Evolutionary conservation across 2,797 vertebrate genomes (phyloP).

Genomic region (Pseudochirops cupreus): DNA sequence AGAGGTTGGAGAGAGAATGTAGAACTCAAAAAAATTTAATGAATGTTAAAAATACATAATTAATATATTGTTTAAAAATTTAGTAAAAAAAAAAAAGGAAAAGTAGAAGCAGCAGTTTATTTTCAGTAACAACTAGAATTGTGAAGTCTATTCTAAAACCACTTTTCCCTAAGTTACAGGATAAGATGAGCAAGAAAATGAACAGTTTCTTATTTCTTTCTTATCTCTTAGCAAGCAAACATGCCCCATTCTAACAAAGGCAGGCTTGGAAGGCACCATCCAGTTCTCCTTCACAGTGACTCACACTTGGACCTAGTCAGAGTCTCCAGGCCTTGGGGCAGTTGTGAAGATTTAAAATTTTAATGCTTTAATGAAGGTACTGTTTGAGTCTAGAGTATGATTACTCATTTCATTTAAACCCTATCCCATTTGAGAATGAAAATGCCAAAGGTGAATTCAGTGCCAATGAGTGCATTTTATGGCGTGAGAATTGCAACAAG

Average conservation of each 20-base stretch:
- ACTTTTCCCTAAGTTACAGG: not conserved
- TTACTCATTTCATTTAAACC: not conserved
- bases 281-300: not conserved
- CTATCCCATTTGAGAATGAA: not conserved
- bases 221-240: not conserved
- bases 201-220: not conserved
- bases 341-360: too few species aligned
- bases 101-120: not conserved
- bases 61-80: not conserved
- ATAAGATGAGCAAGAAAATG: not conserved
- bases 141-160: not conserved
- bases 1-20: not conserved
- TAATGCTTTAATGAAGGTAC: not conserved
- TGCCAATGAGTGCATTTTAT: not conserved
- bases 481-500: not conserved
- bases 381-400: not conserved
- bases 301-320: not conserved
- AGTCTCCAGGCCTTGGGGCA: not conserved
- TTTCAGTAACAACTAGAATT: not conserved
- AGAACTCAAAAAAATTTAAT: not conserved
- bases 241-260: not conserved
- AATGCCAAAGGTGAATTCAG: not conserved
- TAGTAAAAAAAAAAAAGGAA: not conserved
- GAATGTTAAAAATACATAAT: not conserved
- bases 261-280: not conserved